These are phyloP conservation scores for Poeciliopsis infans DNA, from an alignment of 2,797 vertebrate species.

Conservation along the genomic window DNA sequence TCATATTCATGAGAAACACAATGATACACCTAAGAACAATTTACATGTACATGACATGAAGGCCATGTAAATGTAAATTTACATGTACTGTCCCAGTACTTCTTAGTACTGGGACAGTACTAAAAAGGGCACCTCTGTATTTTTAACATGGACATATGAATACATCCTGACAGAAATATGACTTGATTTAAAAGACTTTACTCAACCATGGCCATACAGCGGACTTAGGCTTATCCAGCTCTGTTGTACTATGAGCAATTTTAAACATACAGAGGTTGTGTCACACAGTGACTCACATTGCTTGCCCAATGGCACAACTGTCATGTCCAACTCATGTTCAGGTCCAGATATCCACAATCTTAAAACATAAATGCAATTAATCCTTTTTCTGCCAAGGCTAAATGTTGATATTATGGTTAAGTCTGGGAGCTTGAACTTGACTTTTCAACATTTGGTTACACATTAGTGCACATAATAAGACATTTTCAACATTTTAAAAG, in stretches of 20 bases:
- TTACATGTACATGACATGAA: neutral
- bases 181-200: neutral
- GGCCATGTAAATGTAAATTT: no score
- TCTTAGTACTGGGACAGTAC: neutral
- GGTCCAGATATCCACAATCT: neutral
- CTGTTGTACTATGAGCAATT: slow-evolving; percentile 51
- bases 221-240: slow-evolving; percentile 41
- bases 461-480: no score
- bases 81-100: no score
- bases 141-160: neutral
- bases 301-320: slow-evolving; percentile 33
- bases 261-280: slow-evolving; percentile 33
- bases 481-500: no score
- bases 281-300: slow-evolving; percentile 46
- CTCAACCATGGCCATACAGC: slow-evolving; percentile 39
- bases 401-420: no score
- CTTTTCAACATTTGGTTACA: no score
- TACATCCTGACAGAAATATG: neutral
- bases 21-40: neutral
- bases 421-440: no score
- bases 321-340: slow-evolving; percentile 30
- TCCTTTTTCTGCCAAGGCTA: no score
- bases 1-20: neutral
- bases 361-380: neutral
- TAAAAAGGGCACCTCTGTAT: neutral